These are phyloP conservation scores for Euura saliciscinereae DNA, from an alignment of 1,140 invertebrate genomes.

Conservation along the genomic window DNA sequence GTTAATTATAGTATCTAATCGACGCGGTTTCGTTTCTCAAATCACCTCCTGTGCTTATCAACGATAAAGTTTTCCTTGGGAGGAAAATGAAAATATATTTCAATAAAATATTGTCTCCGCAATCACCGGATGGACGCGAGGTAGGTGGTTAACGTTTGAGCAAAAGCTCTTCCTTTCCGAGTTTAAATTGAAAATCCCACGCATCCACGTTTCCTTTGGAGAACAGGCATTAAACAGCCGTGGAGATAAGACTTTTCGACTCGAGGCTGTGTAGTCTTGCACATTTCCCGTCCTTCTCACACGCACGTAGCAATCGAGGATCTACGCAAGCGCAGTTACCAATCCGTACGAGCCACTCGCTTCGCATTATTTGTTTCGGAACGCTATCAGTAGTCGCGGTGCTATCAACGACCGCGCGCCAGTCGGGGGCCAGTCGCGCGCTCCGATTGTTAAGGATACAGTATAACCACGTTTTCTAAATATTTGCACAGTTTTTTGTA, in stretches of 20 bases:
- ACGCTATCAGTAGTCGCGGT: conserved; percentile 1
- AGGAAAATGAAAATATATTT: no score
- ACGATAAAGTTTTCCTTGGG: no score
- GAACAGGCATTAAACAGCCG: not conserved
- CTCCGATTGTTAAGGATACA: not conserved
- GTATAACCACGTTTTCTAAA: not conserved
- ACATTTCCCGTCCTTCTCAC: no score
- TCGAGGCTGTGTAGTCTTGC: not conserved
- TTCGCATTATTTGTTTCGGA: not conserved
- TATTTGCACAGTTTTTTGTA: not conserved
- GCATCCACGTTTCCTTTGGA: not conserved
- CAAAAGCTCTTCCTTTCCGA: not conserved
- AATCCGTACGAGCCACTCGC: not conserved
- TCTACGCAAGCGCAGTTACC: not conserved
- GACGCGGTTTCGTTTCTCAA: not conserved
- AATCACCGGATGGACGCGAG: no score
- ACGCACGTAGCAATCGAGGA: no score
- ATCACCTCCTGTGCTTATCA: not conserved
- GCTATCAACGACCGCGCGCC: not conserved
- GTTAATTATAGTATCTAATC: not conserved
- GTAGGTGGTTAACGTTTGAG: no score
- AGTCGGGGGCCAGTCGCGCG: not conserved
- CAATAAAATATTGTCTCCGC: no score
- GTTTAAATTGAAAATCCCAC: not conserved
- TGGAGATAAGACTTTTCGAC: conserved; percentile 5